These are phyloP conservation scores for Emydura subglobosa DNA, from an alignment of 2,113 vertebrate species.

Conservation along the genomic window DNA sequence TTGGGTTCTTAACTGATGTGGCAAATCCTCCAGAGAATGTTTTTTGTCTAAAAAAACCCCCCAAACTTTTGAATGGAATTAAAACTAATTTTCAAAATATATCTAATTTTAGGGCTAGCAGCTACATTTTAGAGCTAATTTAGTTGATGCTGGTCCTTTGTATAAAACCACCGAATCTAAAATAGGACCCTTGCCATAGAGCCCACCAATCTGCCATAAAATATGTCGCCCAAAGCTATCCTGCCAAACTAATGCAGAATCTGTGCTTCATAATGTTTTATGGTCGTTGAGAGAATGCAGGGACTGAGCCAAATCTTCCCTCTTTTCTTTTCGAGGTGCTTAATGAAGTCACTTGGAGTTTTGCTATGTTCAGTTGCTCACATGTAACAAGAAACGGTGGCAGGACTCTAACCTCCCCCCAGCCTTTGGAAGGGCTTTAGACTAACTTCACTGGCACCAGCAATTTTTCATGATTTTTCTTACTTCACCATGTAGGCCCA, in stretches of 20 bases:
- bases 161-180: not conserved
- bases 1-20: accelerated
- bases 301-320: not conserved
- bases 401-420: accelerated
- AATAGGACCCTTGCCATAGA: accelerated
- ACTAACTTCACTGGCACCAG: accelerated
- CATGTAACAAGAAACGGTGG: accelerated
- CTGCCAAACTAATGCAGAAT: not conserved
- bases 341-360: not conserved
- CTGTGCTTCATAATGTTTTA: accelerated
- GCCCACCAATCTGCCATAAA: not conserved
- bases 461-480: accelerated
- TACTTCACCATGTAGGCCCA: accelerated
- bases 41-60: not conserved
- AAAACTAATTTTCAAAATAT: not conserved
- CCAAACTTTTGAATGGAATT: not conserved
- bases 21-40: accelerated
- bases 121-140: not conserved
- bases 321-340: accelerated
- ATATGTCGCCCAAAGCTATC: accelerated
- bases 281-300: accelerated
- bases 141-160: not conserved
- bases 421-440: accelerated
- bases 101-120: not conserved
- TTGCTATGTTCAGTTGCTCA: not conserved